Percentiles rank a stretch among this genome's conserved stretches.
These are phyloP conservation scores for Periophthalmodon schlosseri DNA, from an alignment of 2,113 vertebrate species.

Conservation along the genomic window DNA sequence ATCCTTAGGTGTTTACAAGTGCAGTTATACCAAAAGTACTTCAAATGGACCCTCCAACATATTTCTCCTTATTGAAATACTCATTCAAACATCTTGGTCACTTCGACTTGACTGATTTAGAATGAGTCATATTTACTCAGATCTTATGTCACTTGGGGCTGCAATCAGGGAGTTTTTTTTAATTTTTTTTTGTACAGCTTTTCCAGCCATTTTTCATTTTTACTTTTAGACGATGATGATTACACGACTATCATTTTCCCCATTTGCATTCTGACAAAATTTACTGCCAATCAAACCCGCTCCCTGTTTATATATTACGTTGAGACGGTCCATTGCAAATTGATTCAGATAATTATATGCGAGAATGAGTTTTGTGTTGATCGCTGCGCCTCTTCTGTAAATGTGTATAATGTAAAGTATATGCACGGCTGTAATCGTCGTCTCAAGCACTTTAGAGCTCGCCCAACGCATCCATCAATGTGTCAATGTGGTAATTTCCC, in stretches of 20 bases:
- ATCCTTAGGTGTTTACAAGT: too few species aligned
- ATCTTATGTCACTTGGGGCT: background rate
- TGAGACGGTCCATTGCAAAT: background rate
- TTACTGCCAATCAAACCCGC: background rate
- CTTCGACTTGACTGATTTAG: background rate
- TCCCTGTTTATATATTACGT: background rate
- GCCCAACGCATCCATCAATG: constrained; percentile 6
- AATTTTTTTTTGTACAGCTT: background rate
- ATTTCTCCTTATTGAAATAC: too few species aligned
- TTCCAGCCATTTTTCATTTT: background rate
- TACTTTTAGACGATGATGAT: background rate
- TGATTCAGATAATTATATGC: background rate
- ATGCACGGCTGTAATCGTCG: background rate
- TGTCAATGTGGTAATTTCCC: constrained; percentile 1
- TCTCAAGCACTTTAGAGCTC: background rate
- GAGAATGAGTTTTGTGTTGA: background rate
- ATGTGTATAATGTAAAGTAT: background rate
- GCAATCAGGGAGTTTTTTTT: background rate
- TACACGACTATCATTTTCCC: background rate
- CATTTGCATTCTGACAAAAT: background rate
- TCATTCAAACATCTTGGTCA: background rate
- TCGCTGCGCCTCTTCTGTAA: background rate
- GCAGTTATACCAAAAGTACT: too few species aligned
- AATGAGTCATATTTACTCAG: background rate
- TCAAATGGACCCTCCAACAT: too few species aligned